Base-by-base conservation (phyloP, 2,888 invertebrate genomes). In the Drosophila vallismaia region DNA sequence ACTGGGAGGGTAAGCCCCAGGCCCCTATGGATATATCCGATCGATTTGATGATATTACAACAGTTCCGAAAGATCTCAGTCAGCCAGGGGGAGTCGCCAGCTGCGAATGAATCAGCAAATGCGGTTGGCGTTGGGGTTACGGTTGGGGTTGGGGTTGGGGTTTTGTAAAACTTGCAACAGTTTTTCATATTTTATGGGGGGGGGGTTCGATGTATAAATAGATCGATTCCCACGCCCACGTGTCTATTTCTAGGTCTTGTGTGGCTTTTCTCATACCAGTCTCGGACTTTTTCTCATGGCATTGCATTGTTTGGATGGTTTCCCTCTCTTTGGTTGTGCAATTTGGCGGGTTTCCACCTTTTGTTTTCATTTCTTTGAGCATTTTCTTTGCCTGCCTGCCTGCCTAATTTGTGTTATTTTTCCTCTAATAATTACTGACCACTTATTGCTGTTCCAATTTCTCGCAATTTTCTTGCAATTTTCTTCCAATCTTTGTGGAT, bases 221-320 rank as follows among this genome's bases (percentile, higher is more conserved):
- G 81, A 76, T 70, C 70, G 52, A 76, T 84, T 84, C 84, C 86
- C 84, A 84, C 84, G 84, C 84, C 86, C 84, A 84, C 86, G 76
- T 79, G 74, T 77, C 86, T 84, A 84, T 84, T 84, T 84, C 75
- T 83, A 77, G 84, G 83, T 74, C 76, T 72, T 57, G 60, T 59
- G 53, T 36, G 45, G 40, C 59, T 70, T 54, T 57, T 66, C 68
- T 60, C 64, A 49, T 63, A 60, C 46, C 64, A 56, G 51, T 26
- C 59, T 36, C 53, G 60, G 58, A 19, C 72, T 73, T 69, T 63
- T 64, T 64, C 62, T 52, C 62, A 57, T 82, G 85, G 77, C 82
- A 82, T 82, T 79, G 82, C 82, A 76, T 79, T 85, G 48, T 62
- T 2, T 19, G 38, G 46, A 36, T 38, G 6, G 5, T 56, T 45